Evolutionary conservation across 2,113 vertebrate species (phyloP).

Genomic region (Turdus rufiventris): DNA sequence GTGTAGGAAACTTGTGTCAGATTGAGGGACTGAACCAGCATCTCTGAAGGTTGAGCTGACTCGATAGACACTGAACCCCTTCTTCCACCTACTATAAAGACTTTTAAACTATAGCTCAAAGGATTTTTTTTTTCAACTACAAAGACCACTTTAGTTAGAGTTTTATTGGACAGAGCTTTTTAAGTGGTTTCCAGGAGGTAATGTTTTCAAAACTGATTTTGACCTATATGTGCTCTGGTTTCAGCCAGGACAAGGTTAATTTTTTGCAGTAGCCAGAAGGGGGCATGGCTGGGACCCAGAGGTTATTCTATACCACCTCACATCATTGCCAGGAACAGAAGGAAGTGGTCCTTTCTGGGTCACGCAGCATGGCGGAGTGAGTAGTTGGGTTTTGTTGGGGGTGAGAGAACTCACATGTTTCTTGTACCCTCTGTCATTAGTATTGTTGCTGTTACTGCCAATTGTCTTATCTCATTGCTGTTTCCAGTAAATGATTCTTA

Average conservation of each 20-base stretch:
- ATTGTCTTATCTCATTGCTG: not conserved
- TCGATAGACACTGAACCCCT: not conserved
- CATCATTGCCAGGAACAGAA: not conserved
- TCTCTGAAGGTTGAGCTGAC: not conserved
- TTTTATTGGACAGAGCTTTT: not conserved
- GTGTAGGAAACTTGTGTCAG: not conserved
- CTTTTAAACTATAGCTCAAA: not conserved
- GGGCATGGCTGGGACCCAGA: not conserved
- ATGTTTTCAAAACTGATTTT: not conserved
- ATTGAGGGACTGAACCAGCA: not conserved
- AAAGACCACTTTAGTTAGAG: not conserved
- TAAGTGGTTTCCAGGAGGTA: not conserved
- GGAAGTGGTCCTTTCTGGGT: not conserved
- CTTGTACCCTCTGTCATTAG: not conserved
- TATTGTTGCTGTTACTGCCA: not conserved
- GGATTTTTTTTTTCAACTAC: not conserved
- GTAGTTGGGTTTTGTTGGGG: not conserved
- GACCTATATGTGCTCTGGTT: not conserved
- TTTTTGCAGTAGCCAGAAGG: not conserved
- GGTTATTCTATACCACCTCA: not conserved
- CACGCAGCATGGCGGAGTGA: not conserved
- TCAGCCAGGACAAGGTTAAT: not conserved
- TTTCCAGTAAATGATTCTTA: not conserved
- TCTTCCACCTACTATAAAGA: not conserved
- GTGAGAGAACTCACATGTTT: not conserved